Base-by-base conservation (phyloP, 2,888 invertebrate species). In the Stenoptilia bipunctidactyla region DNA sequence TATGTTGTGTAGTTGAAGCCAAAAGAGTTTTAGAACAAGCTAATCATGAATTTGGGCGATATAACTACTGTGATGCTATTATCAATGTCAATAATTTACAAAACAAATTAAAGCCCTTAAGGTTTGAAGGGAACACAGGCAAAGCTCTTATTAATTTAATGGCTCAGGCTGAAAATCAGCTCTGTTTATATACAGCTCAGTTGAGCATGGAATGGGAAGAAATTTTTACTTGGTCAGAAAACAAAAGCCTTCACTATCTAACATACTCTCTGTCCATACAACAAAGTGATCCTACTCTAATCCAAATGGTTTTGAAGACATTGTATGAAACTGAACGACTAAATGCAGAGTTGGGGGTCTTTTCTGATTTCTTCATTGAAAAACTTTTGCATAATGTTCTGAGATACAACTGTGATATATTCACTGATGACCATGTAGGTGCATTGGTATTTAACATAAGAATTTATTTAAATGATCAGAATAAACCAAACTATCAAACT, bases 181-280 rank as follows among this genome's bases (percentile, higher is more conserved):
- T 77, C 2, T 67, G 79, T 0, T 48, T 82, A 9, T 82, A 74
- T 41, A 58, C 60, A 13, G 77, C 82, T 1, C 70, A 79, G 35
- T 47, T 82, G n/a, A 79, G 79, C 44, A 51, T 66, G 15, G 80
- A 83, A 55, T 82, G 80, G 82, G 77, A 82, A 41, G 72, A 75
- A 25, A 66, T 82, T 13, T 83, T 83, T 41, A 61, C 61, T 25
- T 83, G 82, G 82, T 62, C 67, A 0, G 73, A 77, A 45, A 66
- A 63, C 40, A 70, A 62, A 51, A 66, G 74, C n/a, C 50, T 75
- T 0, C 56, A 64, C 44, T 66, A 56, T 40, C 53, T 74, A 1
- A 71, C 68, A 0, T 82, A 75, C 43, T 75, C 77, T 0, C 42
- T 83, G 27, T 69, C 74, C 1, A 68, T 83, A 0, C 72, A 79